Conservation (phyloP, 2,113 vertebrate species). For the Damaliscus lunatus region DNA sequence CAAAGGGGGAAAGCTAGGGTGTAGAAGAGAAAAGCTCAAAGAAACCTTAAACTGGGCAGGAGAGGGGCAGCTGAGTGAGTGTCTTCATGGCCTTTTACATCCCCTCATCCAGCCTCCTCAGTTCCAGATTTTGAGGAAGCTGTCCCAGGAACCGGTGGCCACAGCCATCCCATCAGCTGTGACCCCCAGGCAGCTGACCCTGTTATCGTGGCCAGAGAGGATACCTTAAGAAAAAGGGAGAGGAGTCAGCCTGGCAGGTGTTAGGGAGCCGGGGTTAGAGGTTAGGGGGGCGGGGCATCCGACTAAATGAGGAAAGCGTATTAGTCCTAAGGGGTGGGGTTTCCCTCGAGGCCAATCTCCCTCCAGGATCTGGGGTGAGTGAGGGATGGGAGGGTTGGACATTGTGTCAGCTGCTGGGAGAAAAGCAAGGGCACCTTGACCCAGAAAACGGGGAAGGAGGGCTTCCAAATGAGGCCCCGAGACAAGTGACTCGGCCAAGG, state of each 20-base stretch:
- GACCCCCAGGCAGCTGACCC: conserved; percentile 97
- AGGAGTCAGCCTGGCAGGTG: neutral
- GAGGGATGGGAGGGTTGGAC: neutral
- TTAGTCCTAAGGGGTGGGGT: neutral
- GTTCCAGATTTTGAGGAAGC: conserved; percentile 99
- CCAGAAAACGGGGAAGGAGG: neutral
- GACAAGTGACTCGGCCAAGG: neutral
- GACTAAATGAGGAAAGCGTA: neutral
- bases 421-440: neutral
- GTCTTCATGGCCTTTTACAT: neutral
- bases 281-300: neutral
- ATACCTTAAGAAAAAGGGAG: conserved; percentile 81
- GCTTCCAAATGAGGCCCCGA: neutral
- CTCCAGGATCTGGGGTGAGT: neutral
- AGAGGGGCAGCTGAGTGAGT: neutral
- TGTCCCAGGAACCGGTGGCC: conserved; percentile 98
- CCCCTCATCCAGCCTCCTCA: conserved; percentile 68
- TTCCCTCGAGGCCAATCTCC: neutral
- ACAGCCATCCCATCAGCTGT: conserved; percentile 94
- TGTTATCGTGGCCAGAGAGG: conserved; percentile 96
- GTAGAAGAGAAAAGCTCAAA: neutral
- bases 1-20: neutral
- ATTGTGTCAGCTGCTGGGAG: neutral
- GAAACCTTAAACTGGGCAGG: neutral
- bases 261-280: neutral